phyloP scores from a whole-genome alignment of 2,888 invertebrate species.

The Dryococelus australis region DNA sequence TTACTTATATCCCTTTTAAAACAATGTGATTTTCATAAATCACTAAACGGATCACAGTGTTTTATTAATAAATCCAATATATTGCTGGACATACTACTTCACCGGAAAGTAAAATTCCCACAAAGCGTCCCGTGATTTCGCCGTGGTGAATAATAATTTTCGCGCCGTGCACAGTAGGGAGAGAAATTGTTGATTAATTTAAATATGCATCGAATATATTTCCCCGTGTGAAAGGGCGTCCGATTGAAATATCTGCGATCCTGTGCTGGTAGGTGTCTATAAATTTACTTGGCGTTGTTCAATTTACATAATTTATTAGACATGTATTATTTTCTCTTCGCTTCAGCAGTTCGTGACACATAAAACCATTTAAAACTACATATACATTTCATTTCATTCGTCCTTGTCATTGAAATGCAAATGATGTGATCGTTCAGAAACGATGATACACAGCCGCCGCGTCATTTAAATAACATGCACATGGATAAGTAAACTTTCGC shows the following conservation, averaged over 20 bases:
- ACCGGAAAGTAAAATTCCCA: background rate
- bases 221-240: background rate
- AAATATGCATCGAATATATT: background rate
- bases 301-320: slow-evolving; percentile 9
- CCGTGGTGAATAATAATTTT: background rate
- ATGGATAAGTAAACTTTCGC: background rate
- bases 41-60: no score
- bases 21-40: no score
- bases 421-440: background rate
- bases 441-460: background rate
- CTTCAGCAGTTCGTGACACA: background rate
- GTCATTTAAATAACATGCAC: background rate
- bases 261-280: background rate
- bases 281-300: background rate
- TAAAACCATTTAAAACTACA: background rate
- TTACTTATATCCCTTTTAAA: no score
- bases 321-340: background rate
- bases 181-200: background rate
- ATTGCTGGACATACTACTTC: background rate
- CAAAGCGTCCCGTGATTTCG: background rate
- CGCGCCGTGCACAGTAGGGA: background rate
- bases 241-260: background rate
- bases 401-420: background rate
- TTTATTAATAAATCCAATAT: no score
- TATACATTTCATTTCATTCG: background rate